Evolutionary conservation across 2,113 vertebrate species (phyloP).

Genomic region (Gila orcuttii): DNA sequence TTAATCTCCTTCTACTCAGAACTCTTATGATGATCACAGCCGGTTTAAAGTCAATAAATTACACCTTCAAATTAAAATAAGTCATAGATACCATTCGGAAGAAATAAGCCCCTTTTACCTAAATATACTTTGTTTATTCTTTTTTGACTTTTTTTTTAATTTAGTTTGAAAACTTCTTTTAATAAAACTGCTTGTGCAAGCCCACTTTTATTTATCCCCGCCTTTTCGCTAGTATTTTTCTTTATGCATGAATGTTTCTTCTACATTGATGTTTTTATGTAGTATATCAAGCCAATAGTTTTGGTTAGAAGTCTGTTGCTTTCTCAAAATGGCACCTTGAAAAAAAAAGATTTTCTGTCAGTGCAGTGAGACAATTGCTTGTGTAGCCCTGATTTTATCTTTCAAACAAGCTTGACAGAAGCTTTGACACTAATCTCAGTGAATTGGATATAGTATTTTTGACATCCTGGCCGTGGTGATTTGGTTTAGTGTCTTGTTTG

Average conservation of each 20-base stretch:
- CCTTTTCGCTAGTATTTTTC: not conserved
- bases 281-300: slow-evolving; percentile 44
- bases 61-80: not conserved
- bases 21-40: not conserved
- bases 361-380: not conserved
- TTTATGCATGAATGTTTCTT: not conserved
- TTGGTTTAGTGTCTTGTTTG: slow-evolving; percentile 54
- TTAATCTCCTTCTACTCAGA: not conserved
- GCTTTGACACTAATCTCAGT: slow-evolving; percentile 68
- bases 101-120: not conserved
- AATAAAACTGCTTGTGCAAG: not conserved
- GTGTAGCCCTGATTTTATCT: slow-evolving; percentile 5
- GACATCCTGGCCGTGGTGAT: slow-evolving; percentile 52
- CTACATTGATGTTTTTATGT: slow-evolving; percentile 19
- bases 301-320: slow-evolving; percentile 16
- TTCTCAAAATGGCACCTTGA: slow-evolving; percentile 42
- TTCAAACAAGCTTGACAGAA: slow-evolving; percentile 58
- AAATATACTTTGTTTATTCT: too few species aligned
- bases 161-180: not conserved
- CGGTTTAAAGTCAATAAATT: not conserved
- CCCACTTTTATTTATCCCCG: not conserved
- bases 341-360: slow-evolving; percentile 10
- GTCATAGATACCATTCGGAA: not conserved
- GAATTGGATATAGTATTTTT: slow-evolving; percentile 61
- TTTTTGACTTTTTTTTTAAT: too few species aligned